Conservation (phyloP, 2,113 vertebrate genomes). For the Proterorhinus semilunaris region DNA sequence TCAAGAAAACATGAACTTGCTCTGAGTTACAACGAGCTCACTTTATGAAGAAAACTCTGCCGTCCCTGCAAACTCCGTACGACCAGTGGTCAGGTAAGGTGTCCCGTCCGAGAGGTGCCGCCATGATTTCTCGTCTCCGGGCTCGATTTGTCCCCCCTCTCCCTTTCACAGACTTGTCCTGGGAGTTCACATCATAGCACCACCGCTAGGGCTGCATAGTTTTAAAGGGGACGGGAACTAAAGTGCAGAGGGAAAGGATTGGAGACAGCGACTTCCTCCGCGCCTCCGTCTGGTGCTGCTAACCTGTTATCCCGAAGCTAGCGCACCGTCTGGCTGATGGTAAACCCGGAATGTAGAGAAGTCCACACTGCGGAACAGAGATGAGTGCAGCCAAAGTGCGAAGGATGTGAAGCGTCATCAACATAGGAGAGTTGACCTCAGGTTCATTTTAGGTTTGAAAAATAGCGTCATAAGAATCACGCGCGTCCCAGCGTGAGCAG, state of each 20-base stretch:
- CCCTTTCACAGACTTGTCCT: slow-evolving; percentile 68
- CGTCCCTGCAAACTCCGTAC: slow-evolving; percentile 90
- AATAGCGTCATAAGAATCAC: neutral
- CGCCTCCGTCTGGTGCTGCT: slow-evolving; percentile 23
- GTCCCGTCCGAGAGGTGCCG: slow-evolving; percentile 87
- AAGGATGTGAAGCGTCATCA: neutral
- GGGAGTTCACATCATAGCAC: slow-evolving; percentile 53
- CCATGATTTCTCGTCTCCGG: slow-evolving; percentile 83
- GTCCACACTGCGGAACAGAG: slow-evolving; percentile 10
- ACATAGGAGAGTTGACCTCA: neutral
- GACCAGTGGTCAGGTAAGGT: slow-evolving; percentile 92
- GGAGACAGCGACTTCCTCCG: neutral
- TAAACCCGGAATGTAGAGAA: neutral
- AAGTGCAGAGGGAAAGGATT: slow-evolving; percentile 21
- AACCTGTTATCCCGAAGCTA: neutral
- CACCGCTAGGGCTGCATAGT: slow-evolving; percentile 67
- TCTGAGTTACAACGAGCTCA: slow-evolving; percentile 63
- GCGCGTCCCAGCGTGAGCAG: neutral
- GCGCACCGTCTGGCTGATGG: neutral
- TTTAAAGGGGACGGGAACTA: slow-evolving; percentile 75
- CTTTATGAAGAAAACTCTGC: slow-evolving; percentile 94
- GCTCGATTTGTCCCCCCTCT: slow-evolving; percentile 45
- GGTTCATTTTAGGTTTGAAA: neutral
- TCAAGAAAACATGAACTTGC: neutral
- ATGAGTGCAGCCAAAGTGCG: neutral